Evolutionary conservation across 2,888 invertebrate genomes (phyloP).

Genomic region (Harmothoe impar): DNA sequence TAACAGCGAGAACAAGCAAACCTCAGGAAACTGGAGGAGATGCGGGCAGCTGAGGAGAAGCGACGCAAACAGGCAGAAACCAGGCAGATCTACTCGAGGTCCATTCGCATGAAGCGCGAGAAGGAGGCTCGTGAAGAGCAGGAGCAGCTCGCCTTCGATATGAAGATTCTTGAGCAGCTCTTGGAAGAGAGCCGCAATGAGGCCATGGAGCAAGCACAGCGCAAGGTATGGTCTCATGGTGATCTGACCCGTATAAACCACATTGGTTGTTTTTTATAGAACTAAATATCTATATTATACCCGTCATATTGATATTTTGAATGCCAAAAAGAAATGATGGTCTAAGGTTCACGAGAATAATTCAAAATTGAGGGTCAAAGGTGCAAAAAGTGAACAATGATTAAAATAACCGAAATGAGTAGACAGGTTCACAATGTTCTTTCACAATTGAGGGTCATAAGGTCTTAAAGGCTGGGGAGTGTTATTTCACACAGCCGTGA

Average conservation of each 20-base stretch:
- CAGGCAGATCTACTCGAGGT: constrained; percentile 78
- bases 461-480: no score
- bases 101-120: constrained; percentile 80
- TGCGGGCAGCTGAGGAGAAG: constrained; percentile 79
- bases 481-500: no score
- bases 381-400: no score
- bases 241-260: background rate
- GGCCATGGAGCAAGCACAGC: constrained; percentile 80
- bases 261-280: background rate
- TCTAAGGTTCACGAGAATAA: no score
- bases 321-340: no score
- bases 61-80: constrained; percentile 78
- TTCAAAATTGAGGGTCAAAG: no score
- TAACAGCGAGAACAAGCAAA: constrained; percentile 79
- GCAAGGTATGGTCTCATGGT: constrained; percentile 76
- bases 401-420: no score
- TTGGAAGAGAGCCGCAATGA: constrained; percentile 81
- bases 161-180: constrained; percentile 82
- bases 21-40: constrained; percentile 81
- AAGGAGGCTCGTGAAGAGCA: constrained; percentile 81
- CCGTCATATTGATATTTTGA: no score
- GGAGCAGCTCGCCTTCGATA: constrained; percentile 83
- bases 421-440: no score
- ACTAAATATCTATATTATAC: no score
- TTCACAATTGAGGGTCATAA: no score